Evolutionary conservation across 2,888 invertebrate species (phyloP), one percentile per base, ranked within the genome.

Genomic region (Chorisops tibialis): DNA sequence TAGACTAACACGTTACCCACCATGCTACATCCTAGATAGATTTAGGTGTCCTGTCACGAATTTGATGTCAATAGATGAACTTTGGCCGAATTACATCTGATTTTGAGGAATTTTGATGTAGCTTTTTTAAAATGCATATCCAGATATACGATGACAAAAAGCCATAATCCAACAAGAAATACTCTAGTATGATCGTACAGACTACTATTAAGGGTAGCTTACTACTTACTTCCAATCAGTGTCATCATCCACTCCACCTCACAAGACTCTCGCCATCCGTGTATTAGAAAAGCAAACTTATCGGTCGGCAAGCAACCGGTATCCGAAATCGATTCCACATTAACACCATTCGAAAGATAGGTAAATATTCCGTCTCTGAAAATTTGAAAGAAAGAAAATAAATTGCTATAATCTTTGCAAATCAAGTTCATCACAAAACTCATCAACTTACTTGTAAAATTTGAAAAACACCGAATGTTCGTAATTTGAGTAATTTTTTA

Each of bases 191-290:
- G n/a, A n/a, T n/a, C n/a, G n/a, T n/a, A n/a, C n/a, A n/a, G n/a
- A n/a, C n/a, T n/a, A n/a, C n/a, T n/a, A n/a, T n/a, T n/a, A n/a
- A n/a, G n/a, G n/a, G n/a, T n/a, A n/a, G n/a, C n/a, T n/a, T n/a
- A n/a, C 4, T 51, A 66, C 72, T 67, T 70, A 76, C 76, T 73
- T 41, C 71, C 70, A 59, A 70, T 71, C 16, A 76, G 63, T 14
- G 69, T 66, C 1, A 63, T 47, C 4, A 75, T 68, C 77, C 77
- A 77, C 14, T 73, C 72, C 22, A 70, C 70, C 2, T 70, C 64
- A 61, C 76, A 76, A 50, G 70, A 71, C 65, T 77, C 75, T 24
- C 71, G 70, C 77, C 77, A 77, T 12, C 77, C 77, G 67, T 76
- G 77, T 3, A 76, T 65, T 24, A 77, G 65, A 39, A 77, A 71